These are phyloP conservation scores for Polypedilum vanderplanki DNA, from an alignment of 1,140 invertebrate species.

Conservation along the genomic window DNA sequence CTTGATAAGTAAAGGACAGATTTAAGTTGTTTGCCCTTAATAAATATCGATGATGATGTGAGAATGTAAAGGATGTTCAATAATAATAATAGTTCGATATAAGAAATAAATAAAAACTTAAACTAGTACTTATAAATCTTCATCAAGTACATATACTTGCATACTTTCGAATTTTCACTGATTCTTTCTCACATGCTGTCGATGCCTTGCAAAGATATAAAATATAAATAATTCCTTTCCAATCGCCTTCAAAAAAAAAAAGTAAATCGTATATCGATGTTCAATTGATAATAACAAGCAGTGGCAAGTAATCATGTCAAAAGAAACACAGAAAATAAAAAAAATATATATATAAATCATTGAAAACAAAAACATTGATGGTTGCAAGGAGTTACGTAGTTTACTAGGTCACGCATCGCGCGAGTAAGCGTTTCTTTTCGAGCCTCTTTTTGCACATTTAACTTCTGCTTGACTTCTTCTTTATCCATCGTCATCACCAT, in stretches of 20 bases:
- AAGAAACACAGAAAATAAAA: background rate
- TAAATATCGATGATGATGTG: background rate
- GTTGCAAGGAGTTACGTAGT: slow-evolving; percentile 11
- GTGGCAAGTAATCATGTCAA: slow-evolving; percentile 9
- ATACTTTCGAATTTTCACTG: no score
- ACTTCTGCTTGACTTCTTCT: background rate
- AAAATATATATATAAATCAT: background rate
- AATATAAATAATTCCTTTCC: background rate
- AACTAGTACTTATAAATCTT: no score
- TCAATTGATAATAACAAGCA: background rate
- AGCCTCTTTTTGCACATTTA: background rate
- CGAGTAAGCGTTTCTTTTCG: background rate
- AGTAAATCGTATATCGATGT: background rate
- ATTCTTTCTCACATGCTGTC: no score
- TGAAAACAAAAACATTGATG: slow-evolving; percentile 8
- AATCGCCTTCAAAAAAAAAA: background rate
- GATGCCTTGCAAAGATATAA: no score
- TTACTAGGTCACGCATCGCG: background rate
- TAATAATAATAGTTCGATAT: background rate
- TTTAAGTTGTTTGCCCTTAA: background rate
- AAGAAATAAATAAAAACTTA: no score
- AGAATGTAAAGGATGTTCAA: background rate
- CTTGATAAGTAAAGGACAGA: background rate
- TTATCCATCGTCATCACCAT: background rate
- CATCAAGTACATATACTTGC: no score